phyloP scores from a whole-genome alignment of 2,888 invertebrate genomes.

The Dugesia japonica region DNA sequence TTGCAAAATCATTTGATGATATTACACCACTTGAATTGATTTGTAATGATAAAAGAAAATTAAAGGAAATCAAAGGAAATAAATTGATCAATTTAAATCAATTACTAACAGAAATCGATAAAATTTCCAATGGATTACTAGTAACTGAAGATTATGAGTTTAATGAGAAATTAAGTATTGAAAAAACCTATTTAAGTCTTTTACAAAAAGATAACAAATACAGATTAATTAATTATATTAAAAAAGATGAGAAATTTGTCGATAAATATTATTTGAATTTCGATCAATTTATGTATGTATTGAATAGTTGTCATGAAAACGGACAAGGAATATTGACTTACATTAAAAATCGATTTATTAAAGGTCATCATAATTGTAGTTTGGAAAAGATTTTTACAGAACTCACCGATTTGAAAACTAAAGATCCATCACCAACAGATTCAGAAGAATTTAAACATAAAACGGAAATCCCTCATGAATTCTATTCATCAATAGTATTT shows the following conservation, averaged over 20 bases:
- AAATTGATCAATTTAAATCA: not conserved
- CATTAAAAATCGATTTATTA: not conserved
- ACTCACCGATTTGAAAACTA: not conserved
- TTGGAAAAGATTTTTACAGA: constrained; percentile 6
- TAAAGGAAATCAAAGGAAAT: not conserved
- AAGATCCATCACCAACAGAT: not conserved
- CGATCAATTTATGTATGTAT: not conserved
- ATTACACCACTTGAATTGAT: constrained; percentile 10
- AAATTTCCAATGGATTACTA: not conserved
- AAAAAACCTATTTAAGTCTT: not conserved
- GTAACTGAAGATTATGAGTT: not conserved
- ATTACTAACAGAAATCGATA: not conserved
- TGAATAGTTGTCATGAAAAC: not conserved
- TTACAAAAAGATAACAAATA: constrained; percentile 1
- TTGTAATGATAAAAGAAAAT: not conserved
- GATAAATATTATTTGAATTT: not conserved
- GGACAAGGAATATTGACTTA: not conserved
- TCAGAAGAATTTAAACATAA: not conserved
- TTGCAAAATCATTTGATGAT: not conserved
- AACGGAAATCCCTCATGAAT: not conserved
- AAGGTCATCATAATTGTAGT: not conserved
- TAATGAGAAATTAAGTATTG: not conserved
- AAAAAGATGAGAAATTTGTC: not conserved
- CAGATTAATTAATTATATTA: not conserved
- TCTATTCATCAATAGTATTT: not conserved